These are phyloP conservation scores for Dipodomys spectabilis DNA, from an alignment of 2,113 vertebrate species.

Conservation along the genomic window DNA sequence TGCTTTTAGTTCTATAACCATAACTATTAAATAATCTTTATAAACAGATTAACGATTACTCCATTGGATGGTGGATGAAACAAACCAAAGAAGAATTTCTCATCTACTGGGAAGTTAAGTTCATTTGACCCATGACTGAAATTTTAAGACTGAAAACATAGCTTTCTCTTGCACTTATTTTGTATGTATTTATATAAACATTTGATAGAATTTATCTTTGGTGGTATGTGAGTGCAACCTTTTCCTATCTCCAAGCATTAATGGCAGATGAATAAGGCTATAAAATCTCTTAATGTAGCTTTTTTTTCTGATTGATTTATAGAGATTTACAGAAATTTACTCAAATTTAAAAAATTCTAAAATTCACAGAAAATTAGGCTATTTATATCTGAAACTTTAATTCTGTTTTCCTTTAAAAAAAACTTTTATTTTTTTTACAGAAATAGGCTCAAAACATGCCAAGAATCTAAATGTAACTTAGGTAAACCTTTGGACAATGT, in stretches of 20 bases:
- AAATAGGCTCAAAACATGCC: background rate
- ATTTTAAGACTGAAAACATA: background rate
- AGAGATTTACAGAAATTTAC: background rate
- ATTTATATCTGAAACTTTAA: background rate
- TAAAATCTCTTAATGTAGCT: background rate
- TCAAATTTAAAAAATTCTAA: background rate
- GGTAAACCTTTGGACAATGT: background rate
- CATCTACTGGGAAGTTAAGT: background rate
- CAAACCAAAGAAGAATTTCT: slow-evolving; percentile 31
- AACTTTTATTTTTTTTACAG: background rate
- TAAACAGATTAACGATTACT: background rate
- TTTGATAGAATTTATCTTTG: background rate
- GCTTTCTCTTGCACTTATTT: background rate
- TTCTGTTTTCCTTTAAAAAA: background rate
- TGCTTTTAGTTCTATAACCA: background rate
- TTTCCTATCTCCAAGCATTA: background rate
- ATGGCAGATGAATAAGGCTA: background rate
- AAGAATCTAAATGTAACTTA: slow-evolving; percentile 24
- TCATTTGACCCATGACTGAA: background rate
- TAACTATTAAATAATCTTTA: background rate
- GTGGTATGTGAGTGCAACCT: background rate
- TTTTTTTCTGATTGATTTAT: background rate
- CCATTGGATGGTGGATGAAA: too few relatives aligned
- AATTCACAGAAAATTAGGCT: background rate
- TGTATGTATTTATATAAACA: background rate